phyloP scores from a whole-genome alignment of 2,888 invertebrate genomes.

The Argyresthia albistria region DNA sequence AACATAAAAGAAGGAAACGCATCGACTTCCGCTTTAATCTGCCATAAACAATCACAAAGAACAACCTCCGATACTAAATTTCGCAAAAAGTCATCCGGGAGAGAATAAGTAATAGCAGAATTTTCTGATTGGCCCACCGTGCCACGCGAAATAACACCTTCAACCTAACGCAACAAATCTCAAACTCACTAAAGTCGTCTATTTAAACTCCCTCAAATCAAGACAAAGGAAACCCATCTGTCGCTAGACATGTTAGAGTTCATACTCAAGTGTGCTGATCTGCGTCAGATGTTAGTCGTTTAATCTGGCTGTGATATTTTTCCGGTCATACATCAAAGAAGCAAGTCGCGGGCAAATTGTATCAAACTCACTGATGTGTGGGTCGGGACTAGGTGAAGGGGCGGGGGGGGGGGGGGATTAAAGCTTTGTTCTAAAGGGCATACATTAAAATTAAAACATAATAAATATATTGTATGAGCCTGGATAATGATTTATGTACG shows the following conservation, averaged over 20 bases:
- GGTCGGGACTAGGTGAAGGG: background rate
- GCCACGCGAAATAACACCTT: background rate
- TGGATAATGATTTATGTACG: no score
- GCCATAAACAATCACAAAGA: slow-evolving; percentile 48
- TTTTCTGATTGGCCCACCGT: slow-evolving; percentile 28
- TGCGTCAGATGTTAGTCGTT: slow-evolving; percentile 21
- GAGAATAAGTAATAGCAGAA: slow-evolving; percentile 33
- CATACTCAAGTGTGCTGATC: background rate
- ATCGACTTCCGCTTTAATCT: slow-evolving; percentile 30
- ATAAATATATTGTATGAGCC: no score
- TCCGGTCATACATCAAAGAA: slow-evolving; percentile 51
- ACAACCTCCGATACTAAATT: slow-evolving; percentile 47
- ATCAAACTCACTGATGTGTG: slow-evolving; percentile 54
- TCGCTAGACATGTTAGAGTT: background rate
- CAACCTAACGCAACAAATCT: background rate
- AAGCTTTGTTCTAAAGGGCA: no score
- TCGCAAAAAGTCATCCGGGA: slow-evolving; percentile 44
- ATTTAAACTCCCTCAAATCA: background rate
- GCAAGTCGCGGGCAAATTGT: slow-evolving; percentile 50
- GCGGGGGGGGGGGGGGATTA: no score
- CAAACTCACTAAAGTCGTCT: background rate
- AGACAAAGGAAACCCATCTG: background rate
- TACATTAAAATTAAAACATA: no score
- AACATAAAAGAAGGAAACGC: no score
- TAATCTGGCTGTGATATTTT: slow-evolving; percentile 53